Evolutionary conservation across 2,888 invertebrate species (phyloP), one percentile per base, ranked within the genome.

Genomic region (Stegophylla sp.): DNA sequence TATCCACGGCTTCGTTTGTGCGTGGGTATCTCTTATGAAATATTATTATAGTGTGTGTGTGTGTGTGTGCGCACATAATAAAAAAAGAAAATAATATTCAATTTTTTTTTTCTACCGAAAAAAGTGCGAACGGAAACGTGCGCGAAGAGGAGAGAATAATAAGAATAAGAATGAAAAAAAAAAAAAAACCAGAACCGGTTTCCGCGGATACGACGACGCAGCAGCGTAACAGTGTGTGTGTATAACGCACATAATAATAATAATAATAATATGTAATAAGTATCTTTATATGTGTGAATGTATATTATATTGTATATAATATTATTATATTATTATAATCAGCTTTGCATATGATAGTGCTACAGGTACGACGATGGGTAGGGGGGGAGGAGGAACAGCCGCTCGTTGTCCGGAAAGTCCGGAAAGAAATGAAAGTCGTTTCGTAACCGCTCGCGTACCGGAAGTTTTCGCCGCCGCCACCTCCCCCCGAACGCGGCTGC

Each of bases 361-460:
- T 34, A 34, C 34, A 34, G 34, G 34, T 12, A 45, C 45, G 45
- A 2, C 7, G 2, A 12, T 45, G 15, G 3, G 45, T 45, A 12
- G 17, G 17, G 51, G 26, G 20, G 26, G 56, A 13, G 56, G 10
- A 3, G 3, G 23, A 28, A 0, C n/a, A 26, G 56, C 23, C 7
- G 61, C 1, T n/a, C 34, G 5, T 34, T 7, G 61, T 56, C 34
- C 56, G 72, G 56, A 34, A 51, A 51, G 56, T 41, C 73, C 72
- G 43, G 43, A 45, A n/a, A 26, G 59, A 73, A 73, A 73, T 61
- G 73, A 73, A 73, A 73, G 73, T 73, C 34, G 59, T 73, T 73
- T 73, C 73, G n/a, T 73, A 73, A 73, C 28, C n/a, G 3, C 28
- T 26, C 3, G 26, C 41, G 23, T 23, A 56, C 72, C 53, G 72